phyloP scores from a whole-genome alignment of 2,797 vertebrate genomes.

The Sebastiscus albofasciatus region DNA sequence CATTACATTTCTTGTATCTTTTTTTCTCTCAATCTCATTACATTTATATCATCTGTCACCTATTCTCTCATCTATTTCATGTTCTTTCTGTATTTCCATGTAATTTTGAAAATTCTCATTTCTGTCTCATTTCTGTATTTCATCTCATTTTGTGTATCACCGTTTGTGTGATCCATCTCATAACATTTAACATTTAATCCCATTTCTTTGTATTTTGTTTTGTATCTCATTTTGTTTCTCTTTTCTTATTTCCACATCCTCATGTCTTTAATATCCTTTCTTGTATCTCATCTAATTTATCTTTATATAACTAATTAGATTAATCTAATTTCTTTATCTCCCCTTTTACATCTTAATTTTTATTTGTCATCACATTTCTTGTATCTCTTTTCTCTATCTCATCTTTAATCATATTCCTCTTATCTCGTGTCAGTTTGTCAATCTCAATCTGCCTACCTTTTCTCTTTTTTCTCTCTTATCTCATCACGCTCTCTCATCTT shows the following conservation, averaged over 20 bases:
- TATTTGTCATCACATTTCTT: neutral
- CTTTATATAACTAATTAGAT: neutral
- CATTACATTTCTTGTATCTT: neutral
- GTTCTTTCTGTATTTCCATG: too few species aligned
- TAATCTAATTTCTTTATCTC: neutral
- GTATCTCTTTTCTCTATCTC: neutral
- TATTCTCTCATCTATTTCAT: too few species aligned
- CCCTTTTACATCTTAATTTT: neutral
- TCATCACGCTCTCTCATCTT: neutral
- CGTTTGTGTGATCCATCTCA: neutral
- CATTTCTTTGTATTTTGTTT: neutral
- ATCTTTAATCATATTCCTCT: neutral
- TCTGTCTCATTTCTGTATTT: neutral
- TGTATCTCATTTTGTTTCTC: neutral
- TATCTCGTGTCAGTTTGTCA: neutral
- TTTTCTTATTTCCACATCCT: neutral
- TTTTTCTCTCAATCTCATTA: neutral
- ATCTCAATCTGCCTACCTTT: neutral
- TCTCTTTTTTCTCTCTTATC: neutral
- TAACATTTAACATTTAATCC: neutral
- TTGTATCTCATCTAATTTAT: neutral
- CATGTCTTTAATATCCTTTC: neutral
- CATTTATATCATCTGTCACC: too few species aligned
- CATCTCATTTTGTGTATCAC: neutral
- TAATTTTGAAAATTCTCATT: neutral